Base-by-base conservation (phyloP, 2,888 invertebrate species). In the Biston stratarius region DNA sequence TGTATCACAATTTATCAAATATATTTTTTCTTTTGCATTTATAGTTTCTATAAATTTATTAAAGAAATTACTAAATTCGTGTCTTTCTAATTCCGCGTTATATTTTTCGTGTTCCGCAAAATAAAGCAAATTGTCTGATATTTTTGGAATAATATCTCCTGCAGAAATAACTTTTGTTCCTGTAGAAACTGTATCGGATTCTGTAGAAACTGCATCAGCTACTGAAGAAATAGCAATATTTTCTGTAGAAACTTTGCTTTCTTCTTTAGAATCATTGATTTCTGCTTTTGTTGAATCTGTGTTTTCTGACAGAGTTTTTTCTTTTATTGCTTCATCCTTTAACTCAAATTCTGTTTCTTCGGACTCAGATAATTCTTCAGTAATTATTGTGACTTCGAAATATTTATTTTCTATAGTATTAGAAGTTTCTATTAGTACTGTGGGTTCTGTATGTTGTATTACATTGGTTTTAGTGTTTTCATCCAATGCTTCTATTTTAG, bases 71-170 rank as follows among this genome's bases (percentile, higher is more conserved):
- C 77, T 81, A 63, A 87, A 92, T 74, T 77, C 80, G 2, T 85
- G 84, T 65, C 82, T 82, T 79, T 90, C 87, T 65, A 88, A 55
- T 75, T 92, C 89, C 0, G 94, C 88, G 0, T 83, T 82, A 61
- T 82, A 85, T 75, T 87, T 90, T 65, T 94, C 93, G 15, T 85
- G 81, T 78, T 92, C 89, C 0, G 82, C 83, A 57, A 94, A 94
- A 69, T 90, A 94, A 73, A 82, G 72, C 0, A 77, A 68, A 36
- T 73, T 76, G 55, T 83, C 80, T 0, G 70, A 52, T n/a, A 36
- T 36, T 59, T 63, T 47, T 40, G 59, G 63, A 60, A 53, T 48
- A 5, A 10, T 0, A 66, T 72, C 63, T n/a, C 59, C 44, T 58
- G 67, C n/a, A 8, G 58, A 47, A 33, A n/a, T 36, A 14, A 0